phyloP scores from a whole-genome alignment of 2,113 vertebrate genomes.

The Gobius niger region DNA sequence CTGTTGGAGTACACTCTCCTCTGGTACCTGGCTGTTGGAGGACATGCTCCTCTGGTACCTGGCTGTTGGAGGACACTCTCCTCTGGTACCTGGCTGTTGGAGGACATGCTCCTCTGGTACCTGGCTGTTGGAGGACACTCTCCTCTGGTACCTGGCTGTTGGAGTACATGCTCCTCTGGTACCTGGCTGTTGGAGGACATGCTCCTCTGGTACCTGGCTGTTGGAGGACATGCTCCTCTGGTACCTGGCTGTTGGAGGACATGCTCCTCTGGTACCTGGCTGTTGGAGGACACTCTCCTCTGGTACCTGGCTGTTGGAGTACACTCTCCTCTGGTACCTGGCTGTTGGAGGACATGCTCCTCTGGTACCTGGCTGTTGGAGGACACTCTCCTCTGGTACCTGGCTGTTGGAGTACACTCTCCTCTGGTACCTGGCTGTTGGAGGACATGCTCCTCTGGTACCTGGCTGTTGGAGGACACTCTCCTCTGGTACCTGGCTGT shows the following conservation, averaged over 20 bases:
- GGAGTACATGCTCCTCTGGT: conserved; percentile 48
- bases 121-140: conserved; percentile 77
- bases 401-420: conserved; percentile 78
- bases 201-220: conserved; percentile 70
- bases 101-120: conserved; percentile 59
- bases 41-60: conserved; percentile 61
- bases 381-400: conserved; percentile 59
- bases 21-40: conserved; percentile 82
- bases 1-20: conserved; percentile 75
- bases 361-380: conserved; percentile 81
- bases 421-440: conserved; percentile 79
- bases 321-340: conserved; percentile 64
- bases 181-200: conserved; percentile 81
- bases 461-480: conserved; percentile 80
- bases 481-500: conserved; percentile 76
- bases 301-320: conserved; percentile 83
- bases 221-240: conserved; percentile 70
- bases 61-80: conserved; percentile 75
- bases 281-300: conserved; percentile 72
- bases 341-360: conserved; percentile 74
- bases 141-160: conserved; percentile 79
- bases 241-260: conserved; percentile 82
- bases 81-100: conserved; percentile 80
- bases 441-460: conserved; percentile 53
- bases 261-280: conserved; percentile 68